A percentile compares a stretch with the other conserved stretches of the same genome.
phyloP scores from a whole-genome alignment of 2,888 invertebrate species.

The Pedicia rivosa region DNA sequence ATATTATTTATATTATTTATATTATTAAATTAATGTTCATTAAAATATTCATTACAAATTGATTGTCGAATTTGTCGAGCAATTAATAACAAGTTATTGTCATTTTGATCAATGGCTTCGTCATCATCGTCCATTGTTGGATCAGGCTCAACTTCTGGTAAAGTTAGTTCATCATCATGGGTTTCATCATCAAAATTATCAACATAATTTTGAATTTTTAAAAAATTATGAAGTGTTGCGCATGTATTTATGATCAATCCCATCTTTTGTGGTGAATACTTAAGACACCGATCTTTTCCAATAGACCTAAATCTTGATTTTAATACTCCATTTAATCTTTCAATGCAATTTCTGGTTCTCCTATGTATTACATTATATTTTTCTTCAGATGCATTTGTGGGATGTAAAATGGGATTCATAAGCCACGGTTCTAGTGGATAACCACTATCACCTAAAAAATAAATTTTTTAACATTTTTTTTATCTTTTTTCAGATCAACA shows the following conservation, averaged over 20 bases:
- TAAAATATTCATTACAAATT: not conserved
- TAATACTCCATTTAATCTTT: not conserved
- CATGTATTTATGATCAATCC: not conserved
- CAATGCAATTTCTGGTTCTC: not conserved
- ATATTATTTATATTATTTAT: no score
- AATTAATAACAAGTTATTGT: not conserved
- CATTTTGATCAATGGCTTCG: not conserved
- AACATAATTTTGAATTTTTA: not conserved
- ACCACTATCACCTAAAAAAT: not conserved
- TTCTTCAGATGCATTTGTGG: not conserved
- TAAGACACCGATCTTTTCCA: slow-evolving; percentile 1
- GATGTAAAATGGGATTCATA: not conserved
- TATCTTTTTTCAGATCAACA: no score
- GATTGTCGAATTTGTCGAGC: not conserved
- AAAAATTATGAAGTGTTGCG: not conserved
- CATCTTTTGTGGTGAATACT: not conserved
- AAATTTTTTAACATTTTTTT: no score
- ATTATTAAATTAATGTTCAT: no score
- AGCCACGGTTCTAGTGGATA: not conserved
- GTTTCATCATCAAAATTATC: not conserved
- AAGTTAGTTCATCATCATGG: no score
- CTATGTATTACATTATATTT: not conserved
- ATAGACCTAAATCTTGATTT: not conserved
- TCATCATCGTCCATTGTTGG: not conserved
- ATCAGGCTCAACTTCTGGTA: not conserved